Evolutionary conservation across 2,888 invertebrate species (phyloP), one percentile per base, ranked within the genome.

Genomic region (Rutpela maculata): DNA sequence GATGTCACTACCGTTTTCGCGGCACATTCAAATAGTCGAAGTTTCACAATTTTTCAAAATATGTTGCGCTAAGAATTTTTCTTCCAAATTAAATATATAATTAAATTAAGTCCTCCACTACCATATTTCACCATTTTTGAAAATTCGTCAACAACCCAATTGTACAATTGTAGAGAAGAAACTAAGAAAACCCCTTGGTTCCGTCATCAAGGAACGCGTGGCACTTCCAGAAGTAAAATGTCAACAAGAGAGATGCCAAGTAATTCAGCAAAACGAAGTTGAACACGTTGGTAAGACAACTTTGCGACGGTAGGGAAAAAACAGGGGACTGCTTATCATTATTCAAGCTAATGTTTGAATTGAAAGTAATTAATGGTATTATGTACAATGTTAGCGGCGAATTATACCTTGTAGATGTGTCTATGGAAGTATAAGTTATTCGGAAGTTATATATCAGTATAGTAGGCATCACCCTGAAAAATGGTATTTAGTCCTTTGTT

Each of bases 401-500:
- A 62, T 62, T 62, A 62, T 62, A 62, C 62, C 62, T 35, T 62
- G 35, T 35, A 62, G 62, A 62, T 62, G 62, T 62, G n/a, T 62
- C 18, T 62, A 62, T 62, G 10, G 31, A 62, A 12, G 35, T 62
- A 62, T 62, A 62, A 62, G 62, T 35, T 62, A 62, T 35, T n/a
- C n/a, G 31, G 35, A 62, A 62, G 62, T n/a, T 22, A 62, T 31
- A 62, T 31, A 31, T 62, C 62, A 35, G 35, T 62, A 62, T 62
- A 31, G 31, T 31, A n/a, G n/a, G n/a, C n/a, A 31, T 62, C 35
- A 62, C 31, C n/a, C 12, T 62, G n/a, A 62, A 62, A 31, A 22
- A 62, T 62, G 62, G 62, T 62, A 62, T 31, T 62, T 12, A 62
- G 62, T 62, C 35, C 31, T 62, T 35, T 62, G 26, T 62, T 62